Evolutionary conservation across 2,888 invertebrate genomes (phyloP).

Genomic region (Helobdella robusta): DNA sequence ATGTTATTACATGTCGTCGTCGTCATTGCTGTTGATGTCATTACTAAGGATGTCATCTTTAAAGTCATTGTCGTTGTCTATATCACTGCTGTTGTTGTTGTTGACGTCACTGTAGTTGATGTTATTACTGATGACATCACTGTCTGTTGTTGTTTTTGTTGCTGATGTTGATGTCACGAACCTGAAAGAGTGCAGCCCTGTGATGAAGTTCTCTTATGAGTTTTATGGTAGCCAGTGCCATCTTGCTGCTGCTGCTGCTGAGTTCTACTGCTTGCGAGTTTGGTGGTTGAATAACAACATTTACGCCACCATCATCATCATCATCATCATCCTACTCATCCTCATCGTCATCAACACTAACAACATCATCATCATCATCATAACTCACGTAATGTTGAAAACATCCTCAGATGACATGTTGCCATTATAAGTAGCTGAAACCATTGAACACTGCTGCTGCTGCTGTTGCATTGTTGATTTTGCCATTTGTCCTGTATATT

Average conservation of each 20-base stretch:
- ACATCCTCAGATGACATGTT: too few relatives aligned
- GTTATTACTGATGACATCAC: neutral
- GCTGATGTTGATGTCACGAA: too few relatives aligned
- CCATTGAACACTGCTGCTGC: neutral
- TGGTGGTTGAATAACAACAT: neutral
- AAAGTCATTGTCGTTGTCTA: too few relatives aligned
- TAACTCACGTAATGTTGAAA: too few relatives aligned
- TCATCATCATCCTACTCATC: neutral
- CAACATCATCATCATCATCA: neutral
- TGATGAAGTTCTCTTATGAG: constrained; percentile 23
- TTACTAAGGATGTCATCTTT: too few relatives aligned
- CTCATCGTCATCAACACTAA: neutral
- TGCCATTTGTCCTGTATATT: too few relatives aligned
- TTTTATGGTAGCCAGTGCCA: neutral
- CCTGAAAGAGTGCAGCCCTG: constrained; percentile 18
- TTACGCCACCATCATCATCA: neutral
- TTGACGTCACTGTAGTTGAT: neutral
- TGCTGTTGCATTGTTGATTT: neutral
- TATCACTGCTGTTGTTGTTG: neutral
- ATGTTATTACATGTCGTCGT: too few relatives aligned
- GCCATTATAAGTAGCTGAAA: too few relatives aligned
- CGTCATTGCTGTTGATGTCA: too few relatives aligned
- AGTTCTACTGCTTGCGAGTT: neutral
- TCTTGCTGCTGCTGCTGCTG: constrained; percentile 12
- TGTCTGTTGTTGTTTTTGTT: too few relatives aligned